Conservation (phyloP, 2,113 vertebrate species). For the Cacatua alba region DNA sequence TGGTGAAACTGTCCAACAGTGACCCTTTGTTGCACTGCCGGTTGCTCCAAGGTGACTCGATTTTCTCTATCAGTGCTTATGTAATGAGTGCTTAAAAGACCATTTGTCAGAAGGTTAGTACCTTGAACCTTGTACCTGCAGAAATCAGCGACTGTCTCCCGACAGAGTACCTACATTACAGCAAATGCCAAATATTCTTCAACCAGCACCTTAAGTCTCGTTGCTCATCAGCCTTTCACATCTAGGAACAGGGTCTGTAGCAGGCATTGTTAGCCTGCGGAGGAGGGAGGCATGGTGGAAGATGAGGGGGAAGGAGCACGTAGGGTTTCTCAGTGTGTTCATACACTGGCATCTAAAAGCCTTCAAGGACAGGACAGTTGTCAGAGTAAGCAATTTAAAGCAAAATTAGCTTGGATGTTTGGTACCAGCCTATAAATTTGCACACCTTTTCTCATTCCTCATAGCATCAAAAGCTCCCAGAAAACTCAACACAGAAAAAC, state of each 20-base stretch:
- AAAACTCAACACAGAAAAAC: not conserved
- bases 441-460: not conserved
- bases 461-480: accelerated
- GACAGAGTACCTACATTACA: accelerated
- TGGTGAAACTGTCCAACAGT: conserved; percentile 74
- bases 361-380: not conserved
- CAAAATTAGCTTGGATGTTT: not conserved
- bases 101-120: not conserved
- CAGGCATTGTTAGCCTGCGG: not conserved
- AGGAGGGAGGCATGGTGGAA: not conserved
- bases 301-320: not conserved
- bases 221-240: not conserved
- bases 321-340: not conserved
- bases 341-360: not conserved
- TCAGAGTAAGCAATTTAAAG: not conserved
- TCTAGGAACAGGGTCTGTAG: not conserved
- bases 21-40: conserved; percentile 76
- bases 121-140: not conserved
- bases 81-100: not conserved
- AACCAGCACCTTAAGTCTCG: not conserved
- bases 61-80: not conserved
- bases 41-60: conserved; percentile 73
- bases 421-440: not conserved
- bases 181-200: not conserved
- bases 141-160: not conserved